Evolutionary conservation across 2,797 vertebrate species (phyloP).

Genomic region (Heteromormyrus szaboi): DNA sequence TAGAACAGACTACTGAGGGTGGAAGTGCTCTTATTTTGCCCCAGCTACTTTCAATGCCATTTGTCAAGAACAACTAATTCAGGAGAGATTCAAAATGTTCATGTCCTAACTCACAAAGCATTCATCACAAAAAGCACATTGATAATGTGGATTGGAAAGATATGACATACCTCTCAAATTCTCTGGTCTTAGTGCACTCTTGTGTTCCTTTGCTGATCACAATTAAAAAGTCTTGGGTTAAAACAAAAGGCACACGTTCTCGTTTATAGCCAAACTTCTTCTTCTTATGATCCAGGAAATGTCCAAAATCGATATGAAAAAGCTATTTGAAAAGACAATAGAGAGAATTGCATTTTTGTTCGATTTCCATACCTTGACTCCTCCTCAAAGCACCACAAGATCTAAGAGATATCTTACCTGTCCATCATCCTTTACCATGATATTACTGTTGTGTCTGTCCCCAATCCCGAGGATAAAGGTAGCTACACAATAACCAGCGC

Average conservation of each 20-base stretch:
- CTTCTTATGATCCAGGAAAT: constrained; percentile 75
- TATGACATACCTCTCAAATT: constrained; percentile 63
- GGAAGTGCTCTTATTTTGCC: not conserved
- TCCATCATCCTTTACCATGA: constrained; percentile 76
- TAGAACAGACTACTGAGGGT: not conserved
- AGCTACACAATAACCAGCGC: constrained; percentile 70
- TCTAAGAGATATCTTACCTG: constrained; percentile 49
- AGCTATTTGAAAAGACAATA: constrained; percentile 46
- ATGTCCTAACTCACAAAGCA: not conserved
- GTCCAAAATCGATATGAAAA: constrained; percentile 74
- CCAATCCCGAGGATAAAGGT: constrained; percentile 73
- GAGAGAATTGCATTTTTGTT: not conserved
- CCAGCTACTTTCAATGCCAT: not conserved
- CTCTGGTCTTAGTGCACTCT: constrained; percentile 71
- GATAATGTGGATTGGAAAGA: not conserved
- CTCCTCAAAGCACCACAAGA: constrained; percentile 14
- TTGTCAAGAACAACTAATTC: not conserved
- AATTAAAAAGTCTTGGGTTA: constrained; percentile 72
- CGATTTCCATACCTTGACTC: not conserved
- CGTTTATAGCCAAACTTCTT: constrained; percentile 77
- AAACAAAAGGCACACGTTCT: constrained; percentile 71
- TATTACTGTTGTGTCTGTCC: constrained; percentile 74
- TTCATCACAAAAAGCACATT: not conserved
- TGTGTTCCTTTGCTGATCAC: constrained; percentile 75
- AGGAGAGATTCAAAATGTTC: not conserved